These are phyloP conservation scores for Drosophila repletoides DNA, from an alignment of 1,140 invertebrate species.

Conservation along the genomic window DNA sequence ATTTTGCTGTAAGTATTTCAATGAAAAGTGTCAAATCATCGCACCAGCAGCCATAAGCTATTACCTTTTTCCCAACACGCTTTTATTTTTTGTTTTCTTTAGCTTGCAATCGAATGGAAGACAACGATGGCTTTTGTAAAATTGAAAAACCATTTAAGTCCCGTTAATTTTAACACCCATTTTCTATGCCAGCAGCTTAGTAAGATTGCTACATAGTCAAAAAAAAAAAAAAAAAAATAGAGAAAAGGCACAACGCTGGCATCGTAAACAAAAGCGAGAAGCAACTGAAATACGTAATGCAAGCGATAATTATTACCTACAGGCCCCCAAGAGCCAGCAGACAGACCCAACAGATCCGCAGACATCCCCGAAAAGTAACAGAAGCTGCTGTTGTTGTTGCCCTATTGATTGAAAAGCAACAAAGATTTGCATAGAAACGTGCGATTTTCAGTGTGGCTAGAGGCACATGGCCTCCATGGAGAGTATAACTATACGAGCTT, in stretches of 20 bases:
- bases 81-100: slow-evolving; percentile 21
- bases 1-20: slow-evolving; percentile 34
- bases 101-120: slow-evolving; percentile 45
- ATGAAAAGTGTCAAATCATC: slow-evolving; percentile 74
- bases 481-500: slow-evolving; percentile 1
- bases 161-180: slow-evolving; percentile 79
- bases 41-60: slow-evolving; percentile 47
- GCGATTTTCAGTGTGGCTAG: slow-evolving; percentile 66
- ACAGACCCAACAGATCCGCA: slow-evolving; percentile 15
- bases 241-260: slow-evolving; percentile 29
- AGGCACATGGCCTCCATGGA: slow-evolving; percentile 46
- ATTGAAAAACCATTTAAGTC: slow-evolving; percentile 78
- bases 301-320: slow-evolving; percentile 80
- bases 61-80: slow-evolving; percentile 50
- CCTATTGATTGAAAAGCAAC: slow-evolving; percentile 70
- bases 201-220: slow-evolving; percentile 56
- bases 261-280: slow-evolving; percentile 73
- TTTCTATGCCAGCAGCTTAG: slow-evolving; percentile 67
- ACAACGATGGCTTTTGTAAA: slow-evolving; percentile 43
- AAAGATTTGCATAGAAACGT: slow-evolving; percentile 79
- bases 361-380: slow-evolving; percentile 31
- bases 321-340: slow-evolving; percentile 36
- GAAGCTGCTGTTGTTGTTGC: slow-evolving; percentile 45
- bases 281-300: slow-evolving; percentile 73
- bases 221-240: no score